A percentile compares a stretch with the other conserved stretches of the same genome.
Evolutionary conservation across 2,888 invertebrate species (phyloP).

Genomic region (Cristatella mucedo): DNA sequence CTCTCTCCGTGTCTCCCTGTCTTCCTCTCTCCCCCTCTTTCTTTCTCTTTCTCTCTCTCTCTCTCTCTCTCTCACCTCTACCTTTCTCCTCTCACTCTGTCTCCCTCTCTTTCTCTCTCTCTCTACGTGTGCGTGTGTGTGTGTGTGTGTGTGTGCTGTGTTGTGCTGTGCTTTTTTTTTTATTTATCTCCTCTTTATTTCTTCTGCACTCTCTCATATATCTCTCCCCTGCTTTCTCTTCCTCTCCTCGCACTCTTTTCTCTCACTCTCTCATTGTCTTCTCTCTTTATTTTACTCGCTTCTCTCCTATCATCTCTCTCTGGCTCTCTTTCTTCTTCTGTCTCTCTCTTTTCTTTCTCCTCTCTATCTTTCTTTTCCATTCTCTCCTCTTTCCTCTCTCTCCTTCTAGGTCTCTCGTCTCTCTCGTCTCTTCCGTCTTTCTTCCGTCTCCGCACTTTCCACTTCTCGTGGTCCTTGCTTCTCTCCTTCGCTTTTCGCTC

Average conservation of each 20-base stretch:
- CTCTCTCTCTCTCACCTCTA: neutral
- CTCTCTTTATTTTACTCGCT: neutral
- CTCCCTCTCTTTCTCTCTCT: no score
- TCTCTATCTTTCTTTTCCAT: neutral
- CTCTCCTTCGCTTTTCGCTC: neutral
- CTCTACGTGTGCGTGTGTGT: no score
- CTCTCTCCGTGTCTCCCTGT: no score
- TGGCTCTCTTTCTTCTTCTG: neutral
- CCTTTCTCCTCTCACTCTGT: no score
- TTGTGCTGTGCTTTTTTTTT: neutral
- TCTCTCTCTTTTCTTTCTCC: neutral
- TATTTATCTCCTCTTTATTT: neutral
- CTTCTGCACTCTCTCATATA: neutral
- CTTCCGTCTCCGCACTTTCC: neutral
- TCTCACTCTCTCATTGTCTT: neutral
- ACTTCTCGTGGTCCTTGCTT: neutral
- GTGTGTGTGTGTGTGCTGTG: no score
- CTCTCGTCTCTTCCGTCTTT: neutral
- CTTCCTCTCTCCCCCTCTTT: no score
- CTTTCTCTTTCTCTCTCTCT: slow-evolving; percentile 2
- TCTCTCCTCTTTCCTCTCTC: neutral
- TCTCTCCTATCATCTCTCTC: neutral
- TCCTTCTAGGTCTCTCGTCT: neutral
- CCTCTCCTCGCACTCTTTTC: slow-evolving; percentile 2
- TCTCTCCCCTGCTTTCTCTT: neutral